phyloP scores from a whole-genome alignment of 2,888 invertebrate genomes.

The Hypena proboscidalis region DNA sequence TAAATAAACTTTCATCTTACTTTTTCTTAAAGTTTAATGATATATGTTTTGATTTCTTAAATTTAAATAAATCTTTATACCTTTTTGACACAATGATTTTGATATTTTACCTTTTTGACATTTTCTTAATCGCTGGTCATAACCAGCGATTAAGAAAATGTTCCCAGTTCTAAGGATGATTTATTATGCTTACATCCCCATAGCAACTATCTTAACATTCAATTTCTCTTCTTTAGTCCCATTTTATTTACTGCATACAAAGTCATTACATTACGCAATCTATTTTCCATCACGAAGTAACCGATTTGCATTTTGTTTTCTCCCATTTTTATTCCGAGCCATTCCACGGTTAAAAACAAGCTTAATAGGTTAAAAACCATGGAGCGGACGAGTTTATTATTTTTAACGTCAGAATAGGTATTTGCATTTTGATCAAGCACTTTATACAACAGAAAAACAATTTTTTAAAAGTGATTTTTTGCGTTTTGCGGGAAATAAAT shows the following conservation, averaged over 20 bases:
- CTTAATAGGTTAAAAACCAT: constrained; percentile 17
- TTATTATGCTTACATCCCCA: constrained; percentile 4
- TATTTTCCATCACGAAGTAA: constrained; percentile 40
- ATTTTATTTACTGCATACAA: constrained; percentile 36
- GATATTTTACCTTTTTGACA: too few relatives aligned
- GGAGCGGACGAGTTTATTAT: constrained; percentile 20
- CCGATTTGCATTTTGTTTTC: constrained; percentile 39
- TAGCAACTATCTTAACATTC: constrained; percentile 38
- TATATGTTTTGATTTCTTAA: too few relatives aligned
- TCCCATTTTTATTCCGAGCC: constrained; percentile 22
- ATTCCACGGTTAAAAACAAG: constrained; percentile 30
- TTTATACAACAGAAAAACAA: not conserved
- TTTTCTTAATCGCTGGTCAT: too few relatives aligned
- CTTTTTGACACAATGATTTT: too few relatives aligned
- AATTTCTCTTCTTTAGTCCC: constrained; percentile 26
- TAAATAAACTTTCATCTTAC: too few relatives aligned
- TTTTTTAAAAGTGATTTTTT: too few relatives aligned
- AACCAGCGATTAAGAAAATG: not conserved
- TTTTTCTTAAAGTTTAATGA: too few relatives aligned
- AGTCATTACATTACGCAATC: constrained; percentile 37
- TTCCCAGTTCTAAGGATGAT: not conserved
- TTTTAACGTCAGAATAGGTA: constrained; percentile 4
- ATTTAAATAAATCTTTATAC: too few relatives aligned
- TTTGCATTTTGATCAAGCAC: constrained; percentile 6
- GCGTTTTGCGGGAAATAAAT: too few relatives aligned